A percentile compares a stretch with the other conserved stretches of the same genome.
Conservation (phyloP, 1,140 invertebrate species). For the Rhopalosiphum padi region DNA sequence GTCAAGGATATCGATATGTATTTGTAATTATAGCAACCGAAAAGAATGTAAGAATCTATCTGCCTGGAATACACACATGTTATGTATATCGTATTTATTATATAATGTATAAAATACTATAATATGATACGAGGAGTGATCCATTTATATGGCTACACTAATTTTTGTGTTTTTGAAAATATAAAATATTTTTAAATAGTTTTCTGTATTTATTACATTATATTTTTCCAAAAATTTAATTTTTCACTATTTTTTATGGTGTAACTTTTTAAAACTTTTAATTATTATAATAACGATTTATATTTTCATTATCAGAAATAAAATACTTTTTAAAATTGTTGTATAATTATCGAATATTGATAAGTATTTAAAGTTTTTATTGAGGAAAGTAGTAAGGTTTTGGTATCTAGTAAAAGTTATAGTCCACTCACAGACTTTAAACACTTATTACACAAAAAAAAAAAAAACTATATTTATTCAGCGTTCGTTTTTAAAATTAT, state of each 20-base stretch:
- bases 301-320: neutral
- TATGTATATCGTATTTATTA: neutral
- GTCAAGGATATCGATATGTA: conserved; percentile 23
- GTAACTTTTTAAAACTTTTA: neutral
- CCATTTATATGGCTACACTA: neutral
- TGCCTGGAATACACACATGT: neutral
- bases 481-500: no score
- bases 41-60: neutral
- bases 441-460: neutral
- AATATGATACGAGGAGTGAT: neutral
- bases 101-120: neutral
- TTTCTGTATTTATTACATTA: neutral
- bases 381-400: neutral
- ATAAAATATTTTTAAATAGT: neutral
- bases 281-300: neutral
- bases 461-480: neutral
- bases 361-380: neutral
- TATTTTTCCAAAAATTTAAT: neutral
- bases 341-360: neutral
- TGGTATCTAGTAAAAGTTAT: neutral
- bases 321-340: neutral
- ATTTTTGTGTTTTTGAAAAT: neutral
- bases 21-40: neutral
- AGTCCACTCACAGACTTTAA: neutral
- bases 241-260: neutral